Conservation (phyloP, 2,113 vertebrate genomes). For the Anguilla rostrata region DNA sequence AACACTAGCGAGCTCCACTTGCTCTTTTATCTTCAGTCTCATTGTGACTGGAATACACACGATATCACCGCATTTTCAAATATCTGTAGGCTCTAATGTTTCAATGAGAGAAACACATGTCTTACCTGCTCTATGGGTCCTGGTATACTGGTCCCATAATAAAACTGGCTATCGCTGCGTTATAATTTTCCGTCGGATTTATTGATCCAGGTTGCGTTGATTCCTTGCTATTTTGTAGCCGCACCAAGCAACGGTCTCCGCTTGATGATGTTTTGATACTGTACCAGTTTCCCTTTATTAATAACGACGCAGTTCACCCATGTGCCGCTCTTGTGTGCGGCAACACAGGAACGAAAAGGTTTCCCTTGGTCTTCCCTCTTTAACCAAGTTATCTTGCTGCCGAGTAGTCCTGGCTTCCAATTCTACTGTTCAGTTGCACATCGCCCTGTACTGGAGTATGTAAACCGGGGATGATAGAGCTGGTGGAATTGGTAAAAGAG, state of each 20-base stretch:
- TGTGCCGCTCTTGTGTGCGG: background rate
- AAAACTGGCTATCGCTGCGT: background rate
- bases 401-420: slow-evolving; percentile 18
- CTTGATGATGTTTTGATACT: background rate
- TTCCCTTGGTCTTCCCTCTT: background rate
- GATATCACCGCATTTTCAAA: background rate
- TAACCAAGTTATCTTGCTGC: slow-evolving; percentile 32
- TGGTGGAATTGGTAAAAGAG: background rate
- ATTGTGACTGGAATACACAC: background rate
- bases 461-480: background rate
- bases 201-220: background rate
- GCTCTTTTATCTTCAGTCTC: background rate
- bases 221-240: background rate
- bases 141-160: background rate
- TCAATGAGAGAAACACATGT: background rate
- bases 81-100: background rate
- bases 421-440: slow-evolving; percentile 29
- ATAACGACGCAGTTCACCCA: background rate
- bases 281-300: background rate
- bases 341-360: slow-evolving; percentile 14
- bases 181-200: slow-evolving; percentile 4
- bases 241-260: background rate
- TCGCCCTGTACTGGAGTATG: slow-evolving; percentile 21
- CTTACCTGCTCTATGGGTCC: slow-evolving; percentile 17
- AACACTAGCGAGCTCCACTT: background rate